Conservation (phyloP, 1,140 invertebrate genomes). For the Epicauta chinensis region DNA sequence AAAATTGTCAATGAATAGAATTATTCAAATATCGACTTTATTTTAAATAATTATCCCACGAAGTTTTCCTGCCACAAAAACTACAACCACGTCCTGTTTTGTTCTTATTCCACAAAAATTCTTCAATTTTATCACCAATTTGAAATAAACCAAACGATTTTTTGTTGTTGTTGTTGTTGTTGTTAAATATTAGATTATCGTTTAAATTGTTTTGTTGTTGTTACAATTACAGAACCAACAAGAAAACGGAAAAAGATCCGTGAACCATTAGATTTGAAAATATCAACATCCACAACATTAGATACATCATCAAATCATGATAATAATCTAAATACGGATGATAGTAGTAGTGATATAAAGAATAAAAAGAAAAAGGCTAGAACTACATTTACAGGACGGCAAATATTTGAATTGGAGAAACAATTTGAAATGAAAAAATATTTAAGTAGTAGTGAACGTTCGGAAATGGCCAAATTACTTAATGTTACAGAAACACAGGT, state of each 20-base stretch:
- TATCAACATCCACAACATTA: slow-evolving; percentile 10
- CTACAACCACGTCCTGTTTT: slow-evolving; percentile 15
- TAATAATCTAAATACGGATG: slow-evolving; percentile 45
- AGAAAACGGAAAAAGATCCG: slow-evolving; percentile 40
- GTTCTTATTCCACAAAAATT: neutral
- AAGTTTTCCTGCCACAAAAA: slow-evolving; percentile 10
- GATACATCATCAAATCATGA: slow-evolving; percentile 9
- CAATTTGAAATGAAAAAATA: slow-evolving; percentile 96
- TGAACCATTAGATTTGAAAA: slow-evolving; percentile 34
- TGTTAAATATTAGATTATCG: slow-evolving; percentile 1
- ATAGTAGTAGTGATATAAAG: slow-evolving; percentile 52
- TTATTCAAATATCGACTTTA: neutral
- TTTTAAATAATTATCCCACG: slow-evolving; percentile 12
- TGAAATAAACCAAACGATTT: neutral
- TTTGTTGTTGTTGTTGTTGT: neutral
- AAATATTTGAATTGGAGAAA: slow-evolving; percentile 94
- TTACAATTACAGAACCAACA: slow-evolving; percentile 32
- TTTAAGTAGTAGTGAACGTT: slow-evolving; percentile 87
- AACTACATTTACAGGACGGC: slow-evolving; percentile 90
- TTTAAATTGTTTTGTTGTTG: neutral
- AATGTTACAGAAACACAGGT: slow-evolving; percentile 96
- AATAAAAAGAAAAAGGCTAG: slow-evolving; percentile 88
- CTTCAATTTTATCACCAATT: slow-evolving; percentile 6
- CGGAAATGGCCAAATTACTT: slow-evolving; percentile 87
- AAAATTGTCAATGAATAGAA: no score